A percentile compares a stretch with the other conserved stretches of the same genome.
phyloP scores from a whole-genome alignment of 2,797 vertebrate species.

The Eurystomus glaucurus region DNA sequence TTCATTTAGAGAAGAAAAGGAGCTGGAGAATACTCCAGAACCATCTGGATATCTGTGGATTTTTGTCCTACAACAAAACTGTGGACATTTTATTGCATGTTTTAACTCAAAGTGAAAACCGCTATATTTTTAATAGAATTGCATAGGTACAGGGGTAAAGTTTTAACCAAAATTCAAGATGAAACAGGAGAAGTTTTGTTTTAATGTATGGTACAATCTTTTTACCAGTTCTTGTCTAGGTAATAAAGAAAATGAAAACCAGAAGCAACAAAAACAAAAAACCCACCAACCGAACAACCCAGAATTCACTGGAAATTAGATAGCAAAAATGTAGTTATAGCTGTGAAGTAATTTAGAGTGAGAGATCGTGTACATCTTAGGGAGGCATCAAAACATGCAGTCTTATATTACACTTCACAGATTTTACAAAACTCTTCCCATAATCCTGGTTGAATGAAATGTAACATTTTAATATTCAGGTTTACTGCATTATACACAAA shows the following conservation, averaged over 20 bases:
- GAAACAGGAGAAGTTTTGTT: neutral
- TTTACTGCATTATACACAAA: neutral
- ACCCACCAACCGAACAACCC: neutral
- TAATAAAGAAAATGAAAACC: neutral
- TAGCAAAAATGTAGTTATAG: neutral
- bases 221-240: neutral
- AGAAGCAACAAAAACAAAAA: neutral
- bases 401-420: neutral
- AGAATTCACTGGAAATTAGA: neutral
- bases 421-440: neutral
- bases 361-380: neutral
- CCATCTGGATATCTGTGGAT: neutral
- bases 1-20: neutral
- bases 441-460: neutral
- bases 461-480: neutral
- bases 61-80: neutral
- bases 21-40: neutral
- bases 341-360: neutral
- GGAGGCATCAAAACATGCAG: neutral
- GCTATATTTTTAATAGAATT: neutral
- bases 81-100: neutral
- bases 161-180: neutral
- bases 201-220: neutral
- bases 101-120: neutral
- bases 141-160: neutral